Evolutionary conservation across 2,888 invertebrate species (phyloP), one percentile per base, ranked within the genome.

Genomic region (Troides helena): DNA sequence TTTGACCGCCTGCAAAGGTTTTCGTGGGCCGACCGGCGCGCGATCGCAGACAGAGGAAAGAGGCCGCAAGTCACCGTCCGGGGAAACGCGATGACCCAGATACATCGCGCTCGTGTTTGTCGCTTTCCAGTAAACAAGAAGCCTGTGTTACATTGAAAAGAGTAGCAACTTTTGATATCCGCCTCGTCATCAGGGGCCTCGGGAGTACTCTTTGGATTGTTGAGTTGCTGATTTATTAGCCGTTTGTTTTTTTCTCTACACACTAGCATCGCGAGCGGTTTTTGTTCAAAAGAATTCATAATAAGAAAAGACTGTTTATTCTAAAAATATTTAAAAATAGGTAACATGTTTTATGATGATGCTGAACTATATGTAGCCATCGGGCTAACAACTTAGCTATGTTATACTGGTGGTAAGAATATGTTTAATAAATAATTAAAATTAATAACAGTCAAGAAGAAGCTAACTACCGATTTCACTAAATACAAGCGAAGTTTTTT

Each of bases 61-160:
- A 65, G 36, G 36, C 46, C 62, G 69, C 69, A 69, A 69, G 69
- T 69, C 69, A 69, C 65, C 62, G 67, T 65, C 61, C 56, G 56
- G 61, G 17, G 57, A 62, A 46, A 62, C 65, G 64, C 64, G 69
- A 62, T 62, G 69, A 69, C 69, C 65, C 57, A 58, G 56, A 65
- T 69, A 69, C 69, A 62, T 65, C 58, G 43, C 17, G 59, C 46
- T 60, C 46, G 46, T 62, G 62, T 65, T 58, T 59, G 46, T 59
- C 53, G 67, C 21, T 30, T 56, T 8, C 50, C 59, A 14, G 43
- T 57, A 62, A 65, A 69, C 69, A 46, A 65, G 60, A 23, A 62
- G 18, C 43, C 43, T 50, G 61, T 62, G 57, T 62, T 62, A 14
- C 30, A 21, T 68, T 68, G 30, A 58, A 39, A 68, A 62, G 53